Conservation (phyloP, 2,797 vertebrate species). For the Oophaga sylvatica region DNA sequence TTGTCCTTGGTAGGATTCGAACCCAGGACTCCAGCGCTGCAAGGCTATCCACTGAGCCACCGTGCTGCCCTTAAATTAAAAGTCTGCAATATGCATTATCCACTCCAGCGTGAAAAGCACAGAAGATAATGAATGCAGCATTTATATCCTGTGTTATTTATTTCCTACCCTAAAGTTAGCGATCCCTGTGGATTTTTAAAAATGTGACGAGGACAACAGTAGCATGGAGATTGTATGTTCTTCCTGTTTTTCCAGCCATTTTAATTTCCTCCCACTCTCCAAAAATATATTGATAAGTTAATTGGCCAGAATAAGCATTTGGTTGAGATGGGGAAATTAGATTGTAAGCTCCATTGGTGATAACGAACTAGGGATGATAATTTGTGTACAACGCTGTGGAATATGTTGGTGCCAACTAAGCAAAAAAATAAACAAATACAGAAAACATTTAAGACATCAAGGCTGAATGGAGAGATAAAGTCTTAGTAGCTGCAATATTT, state of each 20-base stretch:
- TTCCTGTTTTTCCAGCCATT: neutral
- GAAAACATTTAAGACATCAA: neutral
- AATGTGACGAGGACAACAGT: neutral
- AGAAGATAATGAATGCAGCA: neutral
- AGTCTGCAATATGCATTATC: too few relatives aligned
- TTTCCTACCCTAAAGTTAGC: neutral
- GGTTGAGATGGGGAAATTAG: neutral
- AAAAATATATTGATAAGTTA: neutral
- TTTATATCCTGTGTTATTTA: neutral
- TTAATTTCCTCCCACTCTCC: neutral
- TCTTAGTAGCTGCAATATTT: conserved; percentile 45
- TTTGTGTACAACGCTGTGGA: neutral
- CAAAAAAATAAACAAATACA: neutral
- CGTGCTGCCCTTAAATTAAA: too few relatives aligned
- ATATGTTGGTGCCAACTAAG: neutral
- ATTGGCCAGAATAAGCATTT: neutral
- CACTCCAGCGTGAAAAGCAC: neutral
- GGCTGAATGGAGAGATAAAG: conserved; percentile 41
- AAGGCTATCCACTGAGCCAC: too few relatives aligned
- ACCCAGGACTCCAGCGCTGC: too few relatives aligned
- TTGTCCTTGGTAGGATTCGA: too few relatives aligned
- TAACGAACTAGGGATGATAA: neutral
- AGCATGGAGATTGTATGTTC: neutral
- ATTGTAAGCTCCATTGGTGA: neutral
- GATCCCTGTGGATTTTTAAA: neutral